Base-by-base conservation (phyloP, 2,888 invertebrate genomes). In the Erpobdella octoculata region DNA sequence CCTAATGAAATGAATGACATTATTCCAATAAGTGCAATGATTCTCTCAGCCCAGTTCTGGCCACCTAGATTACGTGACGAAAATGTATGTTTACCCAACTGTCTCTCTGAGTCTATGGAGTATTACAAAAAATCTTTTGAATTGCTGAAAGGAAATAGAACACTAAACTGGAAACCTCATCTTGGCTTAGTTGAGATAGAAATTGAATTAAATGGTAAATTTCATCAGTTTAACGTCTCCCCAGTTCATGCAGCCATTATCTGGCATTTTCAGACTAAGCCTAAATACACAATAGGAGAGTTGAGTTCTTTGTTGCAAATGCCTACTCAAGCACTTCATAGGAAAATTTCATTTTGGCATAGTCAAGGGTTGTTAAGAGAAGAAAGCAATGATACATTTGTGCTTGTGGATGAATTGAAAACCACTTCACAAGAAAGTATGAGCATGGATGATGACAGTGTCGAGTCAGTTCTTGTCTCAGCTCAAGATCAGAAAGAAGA, bases 41-140 rank as follows among this genome's bases (percentile, higher is more conserved):
- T 97, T 77, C 86, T 98, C n/a, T 97, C 96, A 0, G 93, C 93
- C 1, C 95, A 97, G 82, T 98, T 96, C 85, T 98, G 97, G 97
- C 97, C 97, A 0, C 89, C 91, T 9, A 28, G 72, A 25, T 93
- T 96, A 78, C 92, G 94, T 81, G 94, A 95, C 82, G 94, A 95
- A 83, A 91, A 90, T 77, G 85, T 96, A 25, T 90, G 92, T 80
- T 84, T 96, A 64, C 95, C 95, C 0, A 87, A 87, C 36, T 87
- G 88, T 79, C 88, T 95, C 64, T 89, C 90, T 79, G 87, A 88
- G 71, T 90, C 92, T 80, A 87, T 95, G 76, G 89, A 91, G 74
- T 88, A 88, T 70, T 96, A 92, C 79, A 94, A 93, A 0, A 90
- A 90, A 80, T 89, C 90, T 0, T 96, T 92, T 85, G 93, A 95